Evolutionary conservation across 1,140 invertebrate genomes (phyloP), one percentile per base, ranked within the genome.

Genomic region (Drosophila asahinai): DNA sequence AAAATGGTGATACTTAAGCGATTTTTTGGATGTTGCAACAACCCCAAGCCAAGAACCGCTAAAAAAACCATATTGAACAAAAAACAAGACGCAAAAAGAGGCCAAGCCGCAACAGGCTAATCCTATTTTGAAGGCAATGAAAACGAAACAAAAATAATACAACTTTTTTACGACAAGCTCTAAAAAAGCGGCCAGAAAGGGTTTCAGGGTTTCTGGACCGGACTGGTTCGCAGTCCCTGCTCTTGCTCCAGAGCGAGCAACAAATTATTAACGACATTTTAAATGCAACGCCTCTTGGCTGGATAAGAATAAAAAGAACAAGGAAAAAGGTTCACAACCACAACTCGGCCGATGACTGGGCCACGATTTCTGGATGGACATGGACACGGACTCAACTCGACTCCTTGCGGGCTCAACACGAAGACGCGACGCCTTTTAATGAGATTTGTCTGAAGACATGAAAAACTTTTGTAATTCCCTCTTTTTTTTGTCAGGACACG

Each of bases 211-310:
- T 70, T 73, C 63, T 30, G 65, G 17, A 76, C 25, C 22, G 27
- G 59, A 36, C 68, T 27, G 57, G 55, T 52, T 33, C 17, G 38
- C 40, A 38, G n/a, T 54, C 25, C 64, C 47, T 27, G 17, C 45
- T 65, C 58, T 60, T 49, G 19, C 45, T 70, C 59, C 58, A 60
- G 70, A 76, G 57, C 71, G 65, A 86, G 83, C 80, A 86, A 86
- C 83, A 86, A 90, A 90, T 90, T 90, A 90, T 90, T 90, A 91
- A 90, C 86, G 86, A 90, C 86, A 90, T 90, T 90, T 90, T 90
- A 90, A 90, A 90, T 90, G 83, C 86, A 80, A 90, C 81, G 86
- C 82, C 83, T 86, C 72, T 61, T 49, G 82, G n/a, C 58, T 25
- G 52, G 25, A 43, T 17, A 52, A 9, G 15, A 51, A 52, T 40